phyloP scores from a whole-genome alignment of 2,797 vertebrate species.

The Sebastes steindachneri region DNA sequence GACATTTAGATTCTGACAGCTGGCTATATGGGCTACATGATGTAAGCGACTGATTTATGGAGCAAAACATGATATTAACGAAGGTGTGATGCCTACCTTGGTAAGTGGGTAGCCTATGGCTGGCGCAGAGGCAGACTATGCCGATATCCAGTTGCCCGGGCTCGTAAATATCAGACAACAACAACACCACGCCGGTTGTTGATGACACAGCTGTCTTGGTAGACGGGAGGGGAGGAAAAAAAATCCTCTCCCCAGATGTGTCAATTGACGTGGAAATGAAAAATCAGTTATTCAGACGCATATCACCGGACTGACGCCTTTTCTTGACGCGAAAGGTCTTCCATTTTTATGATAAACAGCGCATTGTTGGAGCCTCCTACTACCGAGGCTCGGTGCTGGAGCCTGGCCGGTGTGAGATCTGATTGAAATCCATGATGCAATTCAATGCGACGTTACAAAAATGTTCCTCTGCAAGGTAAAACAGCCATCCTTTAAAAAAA shows the following conservation, averaged over 20 bases:
- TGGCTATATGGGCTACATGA: slow-evolving; percentile 12
- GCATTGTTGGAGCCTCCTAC: slow-evolving; percentile 30
- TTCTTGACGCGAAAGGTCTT: slow-evolving; percentile 78
- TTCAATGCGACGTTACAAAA: slow-evolving; percentile 80
- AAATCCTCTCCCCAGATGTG: slow-evolving; percentile 72
- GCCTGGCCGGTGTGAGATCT: slow-evolving; percentile 59
- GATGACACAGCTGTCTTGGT: slow-evolving; percentile 83
- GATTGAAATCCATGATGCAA: slow-evolving; percentile 75
- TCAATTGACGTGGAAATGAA: slow-evolving; percentile 67
- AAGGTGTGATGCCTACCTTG: slow-evolving; percentile 74
- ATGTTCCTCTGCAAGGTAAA: slow-evolving; percentile 53
- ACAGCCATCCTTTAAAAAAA: slow-evolving; percentile 21
- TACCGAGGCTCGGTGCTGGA: slow-evolving; percentile 44
- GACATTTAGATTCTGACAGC: slow-evolving; percentile 54
- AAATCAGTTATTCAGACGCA: slow-evolving; percentile 69
- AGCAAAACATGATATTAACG: slow-evolving; percentile 41
- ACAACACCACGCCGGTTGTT: slow-evolving; percentile 85
- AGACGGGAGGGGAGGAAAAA: slow-evolving; percentile 39
- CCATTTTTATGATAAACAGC: slow-evolving; percentile 76
- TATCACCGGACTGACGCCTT: slow-evolving; percentile 71
- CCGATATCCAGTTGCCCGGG: slow-evolving; percentile 68
- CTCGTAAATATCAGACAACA: slow-evolving; percentile 84
- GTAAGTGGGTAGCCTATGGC: slow-evolving; percentile 55
- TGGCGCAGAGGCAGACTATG: slow-evolving; percentile 71
- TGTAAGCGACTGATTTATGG: slow-evolving; percentile 27